phyloP scores from a whole-genome alignment of 2,888 invertebrate genomes.

The Acronicta psi region DNA sequence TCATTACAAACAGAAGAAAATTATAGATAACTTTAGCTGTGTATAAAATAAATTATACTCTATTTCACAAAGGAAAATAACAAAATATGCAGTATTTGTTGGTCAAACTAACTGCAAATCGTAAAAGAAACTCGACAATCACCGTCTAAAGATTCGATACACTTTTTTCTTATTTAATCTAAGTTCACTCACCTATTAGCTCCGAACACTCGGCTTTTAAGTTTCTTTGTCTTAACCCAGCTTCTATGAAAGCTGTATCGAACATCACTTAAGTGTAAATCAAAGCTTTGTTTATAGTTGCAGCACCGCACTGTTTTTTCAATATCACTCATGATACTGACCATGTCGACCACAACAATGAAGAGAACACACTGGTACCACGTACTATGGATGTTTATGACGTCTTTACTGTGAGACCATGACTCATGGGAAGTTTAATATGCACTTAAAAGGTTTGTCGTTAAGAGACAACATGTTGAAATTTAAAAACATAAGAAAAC shows the following conservation, averaged over 20 bases:
- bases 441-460: background rate
- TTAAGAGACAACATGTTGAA: constrained; percentile 12
- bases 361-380: constrained; percentile 7
- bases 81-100: background rate
- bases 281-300: constrained; percentile 61
- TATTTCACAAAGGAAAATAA: background rate
- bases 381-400: constrained; percentile 7
- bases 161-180: constrained; percentile 10
- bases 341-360: constrained; percentile 47
- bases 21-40: background rate
- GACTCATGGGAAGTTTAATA: constrained; percentile 30
- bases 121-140: constrained; percentile 4
- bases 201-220: constrained; percentile 67
- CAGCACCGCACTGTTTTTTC: constrained; percentile 69
- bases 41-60: background rate
- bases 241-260: constrained; percentile 69
- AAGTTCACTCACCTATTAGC: constrained; percentile 72
- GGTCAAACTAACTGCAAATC: background rate
- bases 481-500: constrained; percentile 15
- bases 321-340: constrained; percentile 37
- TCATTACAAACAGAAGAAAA: background rate
- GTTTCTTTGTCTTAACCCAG: constrained; percentile 75
- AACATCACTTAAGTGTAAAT: constrained; percentile 65
- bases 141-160: constrained; percentile 3
- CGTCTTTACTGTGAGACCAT: constrained; percentile 18